These are phyloP conservation scores for Proisotoma minuta DNA, from an alignment of 2,888 invertebrate genomes.

Conservation along the genomic window DNA sequence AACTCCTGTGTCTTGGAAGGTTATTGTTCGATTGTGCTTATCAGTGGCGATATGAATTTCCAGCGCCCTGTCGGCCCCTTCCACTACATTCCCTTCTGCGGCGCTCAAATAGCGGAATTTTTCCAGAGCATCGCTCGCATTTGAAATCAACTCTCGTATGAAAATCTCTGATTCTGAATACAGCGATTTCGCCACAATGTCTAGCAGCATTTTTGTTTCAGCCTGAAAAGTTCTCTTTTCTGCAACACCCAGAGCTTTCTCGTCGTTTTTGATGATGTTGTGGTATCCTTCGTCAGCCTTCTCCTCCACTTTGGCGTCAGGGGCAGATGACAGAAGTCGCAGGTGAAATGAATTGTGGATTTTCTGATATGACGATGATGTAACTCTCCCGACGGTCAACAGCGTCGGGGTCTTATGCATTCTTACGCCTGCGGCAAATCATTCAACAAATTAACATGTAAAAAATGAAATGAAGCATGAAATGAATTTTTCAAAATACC, in stretches of 20 bases:
- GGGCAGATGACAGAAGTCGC: too few species aligned
- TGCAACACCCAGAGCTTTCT: constrained; percentile 58
- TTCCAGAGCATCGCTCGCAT: constrained; percentile 94
- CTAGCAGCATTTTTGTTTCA: constrained; percentile 88
- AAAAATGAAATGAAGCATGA: too few species aligned
- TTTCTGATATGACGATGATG: too few species aligned
- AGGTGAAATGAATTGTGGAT: too few species aligned
- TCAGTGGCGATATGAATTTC: constrained; percentile 87
- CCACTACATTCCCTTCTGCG: constrained; percentile 53
- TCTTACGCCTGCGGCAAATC: too few species aligned
- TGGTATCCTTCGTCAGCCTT: constrained; percentile 54
- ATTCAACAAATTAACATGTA: too few species aligned
- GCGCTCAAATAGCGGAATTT: constrained; percentile 78
- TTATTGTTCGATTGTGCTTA: constrained; percentile 75
- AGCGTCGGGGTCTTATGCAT: too few species aligned
- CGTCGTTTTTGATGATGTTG: constrained; percentile 60
- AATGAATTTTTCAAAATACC: too few species aligned
- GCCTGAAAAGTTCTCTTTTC: constrained; percentile 89
- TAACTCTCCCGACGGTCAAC: too few species aligned
- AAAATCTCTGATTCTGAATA: constrained; percentile 99
- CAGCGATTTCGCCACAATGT: constrained; percentile 93
- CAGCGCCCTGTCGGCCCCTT: constrained; percentile 62
- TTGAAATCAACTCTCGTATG: constrained; percentile 89
- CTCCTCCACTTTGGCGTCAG: too few species aligned
- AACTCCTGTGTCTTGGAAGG: constrained; percentile 85